Percentiles rank a stretch among this genome's conserved stretches.
Conservation (phyloP, 2,797 vertebrate genomes). For the Spheniscus humboldti region DNA sequence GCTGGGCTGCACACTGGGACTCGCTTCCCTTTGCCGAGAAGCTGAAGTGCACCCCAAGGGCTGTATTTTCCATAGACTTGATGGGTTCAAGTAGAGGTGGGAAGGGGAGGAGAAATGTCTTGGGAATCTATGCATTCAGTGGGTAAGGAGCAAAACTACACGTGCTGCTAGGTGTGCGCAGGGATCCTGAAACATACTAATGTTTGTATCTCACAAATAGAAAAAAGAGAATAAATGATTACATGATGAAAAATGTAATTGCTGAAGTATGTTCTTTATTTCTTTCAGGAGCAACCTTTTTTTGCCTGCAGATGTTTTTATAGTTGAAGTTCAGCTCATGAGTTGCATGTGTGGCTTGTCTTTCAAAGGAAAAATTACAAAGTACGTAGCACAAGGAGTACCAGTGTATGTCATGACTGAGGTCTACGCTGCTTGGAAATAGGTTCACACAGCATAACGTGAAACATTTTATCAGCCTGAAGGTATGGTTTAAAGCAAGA, state of each 20-base stretch:
- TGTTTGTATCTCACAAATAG: background rate
- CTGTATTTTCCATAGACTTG: accelerated
- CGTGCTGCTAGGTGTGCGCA: background rate
- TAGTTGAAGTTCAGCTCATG: background rate
- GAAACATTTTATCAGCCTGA: background rate
- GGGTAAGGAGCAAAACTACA: background rate
- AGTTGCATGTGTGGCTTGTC: background rate
- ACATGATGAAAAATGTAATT: background rate
- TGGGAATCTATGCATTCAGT: background rate
- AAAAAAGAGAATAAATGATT: background rate
- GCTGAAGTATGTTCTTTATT: background rate
- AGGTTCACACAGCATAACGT: background rate
- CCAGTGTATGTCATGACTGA: background rate
- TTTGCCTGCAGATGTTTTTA: background rate
- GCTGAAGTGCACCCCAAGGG: background rate
- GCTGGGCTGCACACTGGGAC: background rate
- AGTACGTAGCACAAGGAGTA: background rate
- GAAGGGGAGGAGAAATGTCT: background rate
- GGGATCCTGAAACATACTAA: background rate
- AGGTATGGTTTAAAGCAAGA: background rate
- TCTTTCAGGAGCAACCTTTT: background rate
- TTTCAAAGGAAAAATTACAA: background rate
- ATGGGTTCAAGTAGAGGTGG: background rate
- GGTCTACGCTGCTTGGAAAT: background rate
- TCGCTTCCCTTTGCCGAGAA: background rate